Evolutionary conservation across 2,888 invertebrate species (phyloP).

Genomic region (Eupelmus urozonus): DNA sequence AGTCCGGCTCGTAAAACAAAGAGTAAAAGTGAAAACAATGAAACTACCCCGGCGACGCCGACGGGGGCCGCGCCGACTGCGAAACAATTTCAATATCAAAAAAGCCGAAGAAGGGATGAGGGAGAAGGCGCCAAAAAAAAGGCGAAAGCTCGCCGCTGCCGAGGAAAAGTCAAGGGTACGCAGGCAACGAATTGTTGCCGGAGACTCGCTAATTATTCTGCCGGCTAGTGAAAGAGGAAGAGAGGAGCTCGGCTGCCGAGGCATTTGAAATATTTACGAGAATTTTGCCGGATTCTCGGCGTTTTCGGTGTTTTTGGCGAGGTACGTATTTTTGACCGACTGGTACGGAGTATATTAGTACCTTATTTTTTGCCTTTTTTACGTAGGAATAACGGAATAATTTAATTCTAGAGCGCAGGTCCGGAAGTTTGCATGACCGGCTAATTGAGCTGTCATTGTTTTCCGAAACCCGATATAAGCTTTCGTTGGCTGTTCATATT

Average conservation of each 20-base stretch:
- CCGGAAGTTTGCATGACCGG: no score
- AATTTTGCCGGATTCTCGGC: slow-evolving; percentile 6
- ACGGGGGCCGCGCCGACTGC: background rate
- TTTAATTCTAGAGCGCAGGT: no score
- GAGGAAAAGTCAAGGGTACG: slow-evolving; percentile 7
- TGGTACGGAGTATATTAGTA: background rate
- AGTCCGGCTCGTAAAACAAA: background rate
- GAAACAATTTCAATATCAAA: slow-evolving; percentile 55
- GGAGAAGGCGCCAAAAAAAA: background rate
- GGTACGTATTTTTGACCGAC: background rate
- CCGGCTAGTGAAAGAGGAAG: slow-evolving; percentile 16
- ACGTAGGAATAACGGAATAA: no score
- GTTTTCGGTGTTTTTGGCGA: background rate
- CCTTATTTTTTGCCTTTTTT: background rate
- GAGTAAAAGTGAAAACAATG: slow-evolving; percentile 26
- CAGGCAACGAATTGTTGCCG: slow-evolving; percentile 35
- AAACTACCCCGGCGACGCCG: slow-evolving; percentile 10
- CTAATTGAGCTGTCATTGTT: no score
- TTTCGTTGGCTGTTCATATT: no score
- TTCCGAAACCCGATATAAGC: no score
- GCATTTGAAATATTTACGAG: slow-evolving; percentile 49
- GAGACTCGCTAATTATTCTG: slow-evolving; percentile 45
- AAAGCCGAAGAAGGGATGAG: background rate
- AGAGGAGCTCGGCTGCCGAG: slow-evolving; percentile 15
- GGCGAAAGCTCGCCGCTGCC: background rate